Base-by-base conservation (phyloP, 1,140 invertebrate species). In the Galleria mellonella region DNA sequence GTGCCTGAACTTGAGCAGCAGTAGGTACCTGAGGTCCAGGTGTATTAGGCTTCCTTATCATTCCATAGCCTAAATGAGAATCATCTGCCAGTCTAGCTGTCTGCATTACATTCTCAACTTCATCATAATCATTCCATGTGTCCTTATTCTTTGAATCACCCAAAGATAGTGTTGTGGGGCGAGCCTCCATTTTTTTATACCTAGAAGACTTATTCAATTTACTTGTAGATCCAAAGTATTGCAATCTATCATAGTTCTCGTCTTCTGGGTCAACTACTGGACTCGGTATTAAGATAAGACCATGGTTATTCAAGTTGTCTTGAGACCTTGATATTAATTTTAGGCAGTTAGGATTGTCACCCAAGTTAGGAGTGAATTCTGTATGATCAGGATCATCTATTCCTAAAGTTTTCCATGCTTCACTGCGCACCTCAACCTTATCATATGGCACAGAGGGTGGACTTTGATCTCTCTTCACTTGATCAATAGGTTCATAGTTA, bases 391-490 rank as follows among this genome's bases (percentile, higher is more conserved):
- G 88, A 32, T 90, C 90, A 62, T 91, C 90, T n/a, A 93, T 87
- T 9, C 93, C 93, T 32, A 93, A 86, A 0, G 92, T 94, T 69
- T 89, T 91, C 93, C 93, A 94, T 29, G 93, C 93, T 50, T 94
- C 90, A 59, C 88, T 92, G 42, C 91, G 78, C 15, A 91, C 87
- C 83, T 92, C 90, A 1, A 94, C 88, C 55, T 89, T 82, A 59
- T 93, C 92, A 68, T 94, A 94, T 35, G 89, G 81, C 73, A 88
- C 72, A 32, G 71, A 63, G 14, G 73, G 75, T 61, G 60, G 69
- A 49, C 67, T 79, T 17, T 51, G 61, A 23, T 76, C 68, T 29
- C 53, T 63, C 45, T 71, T 81, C 0, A 56, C 42, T 56, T 79
- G 75, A 15, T 78, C 78, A 47, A 88, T 78, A 10, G 81, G 72